Evolutionary conservation across 2,113 vertebrate genomes (phyloP).

Genomic region (Mus pahari): DNA sequence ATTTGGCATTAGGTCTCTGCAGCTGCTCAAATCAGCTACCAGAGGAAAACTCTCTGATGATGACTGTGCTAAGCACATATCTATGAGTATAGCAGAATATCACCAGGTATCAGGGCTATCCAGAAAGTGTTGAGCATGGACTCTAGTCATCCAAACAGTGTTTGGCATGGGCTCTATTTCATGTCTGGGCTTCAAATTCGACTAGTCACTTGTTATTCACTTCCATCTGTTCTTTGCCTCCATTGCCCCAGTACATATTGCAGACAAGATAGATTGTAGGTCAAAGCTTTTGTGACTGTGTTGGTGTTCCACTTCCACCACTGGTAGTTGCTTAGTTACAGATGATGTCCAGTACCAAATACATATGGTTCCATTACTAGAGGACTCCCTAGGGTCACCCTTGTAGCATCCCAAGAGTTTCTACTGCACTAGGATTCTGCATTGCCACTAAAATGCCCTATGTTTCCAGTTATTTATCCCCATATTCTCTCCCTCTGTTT

Average conservation of each 20-base stretch:
- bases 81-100: neutral
- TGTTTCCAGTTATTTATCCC: neutral
- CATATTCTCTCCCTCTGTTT: neutral
- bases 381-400: neutral
- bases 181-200: too few species aligned
- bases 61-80: neutral
- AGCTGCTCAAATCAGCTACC: neutral
- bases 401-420: neutral
- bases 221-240: too few species aligned
- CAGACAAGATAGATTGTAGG: neutral
- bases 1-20: neutral
- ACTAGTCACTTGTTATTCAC: too few species aligned
- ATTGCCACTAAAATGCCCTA: neutral
- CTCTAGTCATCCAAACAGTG: too few species aligned
- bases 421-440: neutral
- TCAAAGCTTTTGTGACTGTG: neutral
- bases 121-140: neutral
- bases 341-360: neutral
- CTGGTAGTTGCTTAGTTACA: neutral
- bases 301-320: neutral
- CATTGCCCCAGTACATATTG: neutral
- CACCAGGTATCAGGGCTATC: neutral
- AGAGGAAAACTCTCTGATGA: neutral
- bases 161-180: too few species aligned
- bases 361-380: neutral